Percentiles rank a stretch among this genome's conserved stretches.
Conservation (phyloP, 2,888 invertebrate genomes). For the Agrochola circellaris region DNA sequence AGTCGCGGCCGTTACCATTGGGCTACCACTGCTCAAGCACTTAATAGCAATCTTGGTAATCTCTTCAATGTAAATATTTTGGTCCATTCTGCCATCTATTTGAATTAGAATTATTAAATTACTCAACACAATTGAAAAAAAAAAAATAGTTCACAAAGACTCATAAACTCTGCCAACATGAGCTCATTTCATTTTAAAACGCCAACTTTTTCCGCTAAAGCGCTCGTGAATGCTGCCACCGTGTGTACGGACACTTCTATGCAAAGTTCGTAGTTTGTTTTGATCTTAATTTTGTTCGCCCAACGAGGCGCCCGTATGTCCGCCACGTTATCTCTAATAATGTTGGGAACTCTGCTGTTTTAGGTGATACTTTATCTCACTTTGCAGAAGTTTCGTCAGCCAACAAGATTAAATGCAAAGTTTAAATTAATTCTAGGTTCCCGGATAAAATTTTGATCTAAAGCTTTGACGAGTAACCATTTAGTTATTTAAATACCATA, state of each 20-base stretch:
- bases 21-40: too few relatives aligned
- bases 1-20: too few relatives aligned
- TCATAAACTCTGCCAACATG: constrained; percentile 18
- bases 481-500: constrained; percentile 23
- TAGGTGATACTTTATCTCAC: constrained; percentile 87
- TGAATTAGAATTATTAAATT: background rate
- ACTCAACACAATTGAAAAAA: background rate
- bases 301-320: constrained; percentile 66
- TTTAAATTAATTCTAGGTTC: constrained; percentile 88
- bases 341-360: constrained; percentile 81
- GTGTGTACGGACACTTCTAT: constrained; percentile 26
- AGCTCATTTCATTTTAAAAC: constrained; percentile 24
- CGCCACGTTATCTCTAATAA: constrained; percentile 79
- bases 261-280: constrained; percentile 54
- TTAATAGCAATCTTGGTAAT: background rate
- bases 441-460: constrained; percentile 81
- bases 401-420: constrained; percentile 89
- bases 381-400: constrained; percentile 85
- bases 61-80: background rate
- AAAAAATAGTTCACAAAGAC: constrained; percentile 2
- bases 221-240: constrained; percentile 7
- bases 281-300: constrained; percentile 57
- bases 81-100: background rate
- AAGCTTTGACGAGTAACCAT: constrained; percentile 74
- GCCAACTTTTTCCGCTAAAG: constrained; percentile 15